These are phyloP conservation scores for Rhingia campestris DNA, from an alignment of 2,888 invertebrate genomes.

Conservation along the genomic window DNA sequence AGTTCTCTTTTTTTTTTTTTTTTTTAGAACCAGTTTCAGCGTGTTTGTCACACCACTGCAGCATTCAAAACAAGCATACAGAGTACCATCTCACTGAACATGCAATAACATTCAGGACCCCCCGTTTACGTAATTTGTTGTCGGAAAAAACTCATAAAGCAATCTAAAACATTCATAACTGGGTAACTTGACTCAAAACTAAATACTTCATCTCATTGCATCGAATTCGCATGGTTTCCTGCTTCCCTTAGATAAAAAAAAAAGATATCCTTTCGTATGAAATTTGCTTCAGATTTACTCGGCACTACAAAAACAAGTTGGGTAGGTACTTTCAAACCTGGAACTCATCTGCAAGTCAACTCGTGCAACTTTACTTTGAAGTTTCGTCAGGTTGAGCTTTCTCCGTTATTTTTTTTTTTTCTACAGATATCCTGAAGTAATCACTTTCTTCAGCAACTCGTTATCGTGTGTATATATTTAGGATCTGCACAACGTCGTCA, in stretches of 20 bases:
- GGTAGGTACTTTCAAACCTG: background rate
- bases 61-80: too few relatives aligned
- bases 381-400: conserved; percentile 25
- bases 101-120: too few relatives aligned
- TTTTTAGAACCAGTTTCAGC: too few relatives aligned
- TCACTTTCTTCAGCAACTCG: conserved; percentile 29
- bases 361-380: conserved; percentile 48
- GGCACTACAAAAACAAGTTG: conserved; percentile 4
- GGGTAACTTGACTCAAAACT: background rate
- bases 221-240: background rate
- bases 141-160: too few relatives aligned
- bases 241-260: background rate
- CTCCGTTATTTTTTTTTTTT: background rate
- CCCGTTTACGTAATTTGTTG: too few relatives aligned
- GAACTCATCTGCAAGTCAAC: conserved; percentile 13
- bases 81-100: too few relatives aligned
- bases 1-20: too few relatives aligned
- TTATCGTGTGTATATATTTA: conserved; percentile 1
- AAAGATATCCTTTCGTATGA: conserved; percentile 1
- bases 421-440: conserved; percentile 41
- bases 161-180: background rate
- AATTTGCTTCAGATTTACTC: conserved; percentile 13
- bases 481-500: conserved; percentile 3
- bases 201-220: background rate
- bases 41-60: too few relatives aligned